Evolutionary conservation across 2,113 vertebrate genomes (phyloP).

Genomic region (Callospermophilus lateralis): DNA sequence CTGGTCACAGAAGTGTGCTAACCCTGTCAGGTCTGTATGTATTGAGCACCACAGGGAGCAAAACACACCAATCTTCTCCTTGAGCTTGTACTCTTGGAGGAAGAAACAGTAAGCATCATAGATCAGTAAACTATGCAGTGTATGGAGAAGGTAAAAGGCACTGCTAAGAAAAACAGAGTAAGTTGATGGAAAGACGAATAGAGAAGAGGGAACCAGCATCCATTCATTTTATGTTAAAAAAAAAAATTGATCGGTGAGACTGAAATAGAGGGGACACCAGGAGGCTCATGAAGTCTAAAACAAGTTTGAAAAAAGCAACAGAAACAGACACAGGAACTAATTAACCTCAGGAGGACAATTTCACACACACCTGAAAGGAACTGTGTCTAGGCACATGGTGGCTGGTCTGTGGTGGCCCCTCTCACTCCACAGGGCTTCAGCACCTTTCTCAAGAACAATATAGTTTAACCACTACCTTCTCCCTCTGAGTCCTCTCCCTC

Average conservation of each 20-base stretch:
- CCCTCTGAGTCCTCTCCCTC: background rate
- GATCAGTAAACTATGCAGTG: background rate
- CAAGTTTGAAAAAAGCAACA: background rate
- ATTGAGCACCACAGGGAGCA: background rate
- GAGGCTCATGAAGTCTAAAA: background rate
- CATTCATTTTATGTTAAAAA: background rate
- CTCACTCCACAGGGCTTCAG: fast-evolving
- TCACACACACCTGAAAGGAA: fast-evolving
- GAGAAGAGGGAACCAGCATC: background rate
- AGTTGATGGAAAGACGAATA: background rate
- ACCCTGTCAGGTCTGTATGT: background rate
- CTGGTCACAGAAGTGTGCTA: background rate
- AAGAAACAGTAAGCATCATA: background rate
- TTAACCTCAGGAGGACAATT: background rate
- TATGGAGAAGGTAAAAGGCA: background rate
- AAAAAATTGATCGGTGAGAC: background rate
- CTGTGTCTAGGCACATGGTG: fast-evolving
- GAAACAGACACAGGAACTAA: background rate
- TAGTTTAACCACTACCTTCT: background rate
- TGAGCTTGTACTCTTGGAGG: background rate
- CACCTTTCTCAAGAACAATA: background rate
- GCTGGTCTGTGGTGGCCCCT: fast-evolving
- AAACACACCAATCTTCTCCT: background rate
- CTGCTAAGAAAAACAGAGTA: background rate
- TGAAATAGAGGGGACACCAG: background rate